Evolutionary conservation across 1,140 invertebrate genomes (phyloP), one percentile per base, ranked within the genome.

Genomic region (Drosophila melanica): DNA sequence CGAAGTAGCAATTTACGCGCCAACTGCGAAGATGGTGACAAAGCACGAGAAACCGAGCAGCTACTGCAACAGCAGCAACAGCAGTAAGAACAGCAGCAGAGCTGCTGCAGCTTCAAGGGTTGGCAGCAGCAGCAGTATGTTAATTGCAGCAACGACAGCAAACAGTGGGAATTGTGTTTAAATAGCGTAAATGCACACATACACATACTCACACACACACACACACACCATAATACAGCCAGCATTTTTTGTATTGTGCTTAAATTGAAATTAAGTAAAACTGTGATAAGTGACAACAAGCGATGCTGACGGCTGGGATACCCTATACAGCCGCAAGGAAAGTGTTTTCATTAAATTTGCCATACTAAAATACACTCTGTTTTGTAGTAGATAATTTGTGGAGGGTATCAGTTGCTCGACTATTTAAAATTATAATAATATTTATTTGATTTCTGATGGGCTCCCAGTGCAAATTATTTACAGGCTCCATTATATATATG

Each of bases 1-100:
- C 82, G 82, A 87, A 87, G 82, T 87, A 87, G 84, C 82, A 87
- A 87, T 87, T 87, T 87, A 81, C 79, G 84, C 82, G 84, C 72
- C 64, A 68, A 69, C 77, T 62, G 72, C 73, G 6, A 76, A 77
- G 79, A 82, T 79, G 68, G 79, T 82, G 79, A 89, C 79, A 89
- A 87, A 84, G 82, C 82, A 87, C 66, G 73, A 79, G 67, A 79
- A 79, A 78, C 45, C 58, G 75, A 82, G 45, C 62, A 71, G 33
- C 27, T 14, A 14, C 44, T 48, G 11, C 37, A 39, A 39, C 37
- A 4, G 37, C 50, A 39, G 27, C 48, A 55, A 14, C 48, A n/a
- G 57, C 16, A 18, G 41, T 18, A 69, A 44, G n/a, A 48, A 35
- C 23, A 48, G 30, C 12, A 18, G 79, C 65, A 74, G 8, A 35